Percentiles rank a stretch among this genome's conserved stretches.
Evolutionary conservation across 1,140 invertebrate species (phyloP).

Genomic region (Temnothorax curvispinosus): DNA sequence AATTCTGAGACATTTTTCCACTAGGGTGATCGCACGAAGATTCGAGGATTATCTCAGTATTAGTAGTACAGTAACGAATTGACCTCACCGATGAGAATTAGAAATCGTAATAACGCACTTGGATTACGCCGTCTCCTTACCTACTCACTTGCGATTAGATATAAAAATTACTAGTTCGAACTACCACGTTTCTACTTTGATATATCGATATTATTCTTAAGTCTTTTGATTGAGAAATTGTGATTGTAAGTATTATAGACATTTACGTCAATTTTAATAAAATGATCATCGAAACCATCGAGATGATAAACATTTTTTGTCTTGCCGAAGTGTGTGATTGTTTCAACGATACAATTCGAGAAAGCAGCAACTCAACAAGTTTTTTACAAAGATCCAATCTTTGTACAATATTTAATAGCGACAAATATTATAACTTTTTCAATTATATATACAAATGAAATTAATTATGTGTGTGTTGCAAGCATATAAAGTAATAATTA

Average conservation of each 20-base stretch:
- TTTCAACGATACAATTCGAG: not conserved
- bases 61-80: conserved; percentile 29
- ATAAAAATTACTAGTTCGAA: conserved; percentile 45
- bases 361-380: conserved; percentile 25
- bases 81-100: conserved; percentile 1
- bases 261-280: conserved; percentile 25
- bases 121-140: not conserved
- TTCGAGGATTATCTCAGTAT: conserved; percentile 34
- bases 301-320: not conserved
- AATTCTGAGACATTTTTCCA: no score
- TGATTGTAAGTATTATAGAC: conserved; percentile 32
- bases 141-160: not conserved
- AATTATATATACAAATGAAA: not conserved
- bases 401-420: not conserved
- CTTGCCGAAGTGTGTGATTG: not conserved
- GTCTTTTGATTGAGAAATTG: conserved; percentile 41
- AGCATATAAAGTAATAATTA: not conserved
- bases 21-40: not conserved
- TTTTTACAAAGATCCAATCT: not conserved
- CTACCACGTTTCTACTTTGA: conserved; percentile 41
- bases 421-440: not conserved
- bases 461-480: not conserved
- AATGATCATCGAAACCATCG: not conserved
- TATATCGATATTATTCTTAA: conserved; percentile 11
- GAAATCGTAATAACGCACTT: conserved; percentile 35